phyloP scores from a whole-genome alignment of 2,113 vertebrate species.

The Chloroceryle aenea region DNA sequence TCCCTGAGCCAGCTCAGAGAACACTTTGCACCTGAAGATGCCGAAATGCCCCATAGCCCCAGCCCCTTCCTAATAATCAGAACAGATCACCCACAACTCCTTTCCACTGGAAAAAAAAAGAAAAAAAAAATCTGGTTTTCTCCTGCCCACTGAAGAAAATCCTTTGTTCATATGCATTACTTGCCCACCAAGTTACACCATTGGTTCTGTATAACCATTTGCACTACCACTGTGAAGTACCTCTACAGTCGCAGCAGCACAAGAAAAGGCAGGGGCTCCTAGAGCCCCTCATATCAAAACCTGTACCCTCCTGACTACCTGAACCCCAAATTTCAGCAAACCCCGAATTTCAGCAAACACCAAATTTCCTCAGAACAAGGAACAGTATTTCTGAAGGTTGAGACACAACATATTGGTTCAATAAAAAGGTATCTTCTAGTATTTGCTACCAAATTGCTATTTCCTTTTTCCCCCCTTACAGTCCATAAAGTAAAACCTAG shows the following conservation, averaged over 20 bases:
- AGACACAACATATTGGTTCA: background rate
- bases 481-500: background rate
- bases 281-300: background rate
- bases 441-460: background rate
- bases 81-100: background rate
- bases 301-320: background rate
- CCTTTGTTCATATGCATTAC: background rate
- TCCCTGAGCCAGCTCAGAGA: background rate
- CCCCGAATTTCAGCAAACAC: background rate
- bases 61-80: background rate
- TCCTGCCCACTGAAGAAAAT: background rate
- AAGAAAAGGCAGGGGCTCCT: background rate
- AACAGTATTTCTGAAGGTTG: background rate
- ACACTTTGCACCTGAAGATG: background rate
- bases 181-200: background rate
- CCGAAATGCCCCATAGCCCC: background rate
- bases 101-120: background rate
- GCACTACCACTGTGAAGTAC: background rate
- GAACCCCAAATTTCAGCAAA: background rate
- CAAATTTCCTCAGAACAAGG: background rate
- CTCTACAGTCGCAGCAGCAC: background rate
- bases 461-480: background rate
- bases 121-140: rapidly evolving
- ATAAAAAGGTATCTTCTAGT: background rate
- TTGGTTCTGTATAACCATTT: background rate